phyloP scores from a whole-genome alignment of 2,888 invertebrate species.

The Lordiphosa andalusiaca region DNA sequence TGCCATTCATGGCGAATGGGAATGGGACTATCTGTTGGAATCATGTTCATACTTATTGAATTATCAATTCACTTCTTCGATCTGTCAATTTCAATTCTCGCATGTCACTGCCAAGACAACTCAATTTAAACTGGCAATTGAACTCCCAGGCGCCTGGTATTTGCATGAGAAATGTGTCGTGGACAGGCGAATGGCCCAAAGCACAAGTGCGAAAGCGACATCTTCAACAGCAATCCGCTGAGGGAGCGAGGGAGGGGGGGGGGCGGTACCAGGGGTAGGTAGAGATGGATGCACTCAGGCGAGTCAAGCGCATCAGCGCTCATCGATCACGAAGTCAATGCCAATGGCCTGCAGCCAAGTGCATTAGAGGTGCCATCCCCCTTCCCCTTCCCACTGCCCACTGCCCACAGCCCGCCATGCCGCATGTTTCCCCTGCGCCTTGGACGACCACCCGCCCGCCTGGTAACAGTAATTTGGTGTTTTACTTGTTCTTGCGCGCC shows the following conservation, averaged over 20 bases:
- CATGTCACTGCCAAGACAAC: background rate
- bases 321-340: constrained; percentile 64
- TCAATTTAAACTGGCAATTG: background rate
- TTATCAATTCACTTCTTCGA: background rate
- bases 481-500: constrained; percentile 74
- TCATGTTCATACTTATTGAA: background rate
- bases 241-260: background rate
- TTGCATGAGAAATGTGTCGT: constrained; percentile 59
- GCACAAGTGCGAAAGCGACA: constrained; percentile 7
- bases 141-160: constrained; percentile 35
- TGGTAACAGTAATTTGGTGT: constrained; percentile 71
- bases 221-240: constrained; percentile 1
- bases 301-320: constrained; percentile 55
- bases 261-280: too few species aligned
- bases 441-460: constrained; percentile 15
- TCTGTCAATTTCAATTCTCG: too few species aligned
- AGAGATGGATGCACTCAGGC: constrained; percentile 29
- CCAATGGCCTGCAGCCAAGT: constrained; percentile 53
- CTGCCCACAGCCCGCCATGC: background rate
- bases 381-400: too few species aligned
- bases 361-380: constrained; percentile 56
- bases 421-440: background rate
- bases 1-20: too few species aligned
- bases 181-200: constrained; percentile 13
- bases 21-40: too few species aligned